Percentiles rank a stretch among this genome's conserved stretches.
These are phyloP conservation scores for Amblyraja radiata DNA, from an alignment of 2,797 vertebrate species.

Conservation along the genomic window DNA sequence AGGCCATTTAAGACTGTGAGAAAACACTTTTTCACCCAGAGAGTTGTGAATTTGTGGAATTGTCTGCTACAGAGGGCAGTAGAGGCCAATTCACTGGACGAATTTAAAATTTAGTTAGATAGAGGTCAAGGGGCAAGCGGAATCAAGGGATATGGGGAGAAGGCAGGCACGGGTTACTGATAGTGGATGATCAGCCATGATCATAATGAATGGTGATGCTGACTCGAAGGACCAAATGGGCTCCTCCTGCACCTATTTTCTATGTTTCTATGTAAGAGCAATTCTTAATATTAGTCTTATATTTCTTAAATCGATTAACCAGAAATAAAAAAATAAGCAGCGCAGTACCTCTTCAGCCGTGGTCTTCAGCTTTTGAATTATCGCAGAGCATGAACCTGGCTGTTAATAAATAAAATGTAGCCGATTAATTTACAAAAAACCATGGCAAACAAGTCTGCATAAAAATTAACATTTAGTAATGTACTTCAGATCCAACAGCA, in stretches of 20 bases:
- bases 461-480: background rate
- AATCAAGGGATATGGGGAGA: too few species aligned
- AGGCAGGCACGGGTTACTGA: too few species aligned
- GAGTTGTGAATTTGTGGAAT: too few species aligned
- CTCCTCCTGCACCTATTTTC: background rate
- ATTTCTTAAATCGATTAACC: background rate
- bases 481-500: background rate
- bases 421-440: background rate
- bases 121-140: too few species aligned
- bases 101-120: too few species aligned
- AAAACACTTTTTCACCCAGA: too few species aligned
- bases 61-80: too few species aligned
- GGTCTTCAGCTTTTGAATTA: constrained; percentile 5
- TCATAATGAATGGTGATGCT: too few species aligned
- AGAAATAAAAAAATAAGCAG: background rate
- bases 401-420: constrained; percentile 31
- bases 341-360: constrained; percentile 29
- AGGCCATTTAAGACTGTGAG: too few species aligned
- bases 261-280: background rate
- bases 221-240: too few species aligned
- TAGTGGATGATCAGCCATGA: too few species aligned
- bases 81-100: too few species aligned
- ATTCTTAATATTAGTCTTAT: background rate
- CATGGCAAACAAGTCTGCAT: background rate
- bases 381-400: constrained; percentile 13